Evolutionary conservation across 2,888 invertebrate species (phyloP), one percentile per base, ranked within the genome.

Genomic region (Nephrotoma appendiculata): DNA sequence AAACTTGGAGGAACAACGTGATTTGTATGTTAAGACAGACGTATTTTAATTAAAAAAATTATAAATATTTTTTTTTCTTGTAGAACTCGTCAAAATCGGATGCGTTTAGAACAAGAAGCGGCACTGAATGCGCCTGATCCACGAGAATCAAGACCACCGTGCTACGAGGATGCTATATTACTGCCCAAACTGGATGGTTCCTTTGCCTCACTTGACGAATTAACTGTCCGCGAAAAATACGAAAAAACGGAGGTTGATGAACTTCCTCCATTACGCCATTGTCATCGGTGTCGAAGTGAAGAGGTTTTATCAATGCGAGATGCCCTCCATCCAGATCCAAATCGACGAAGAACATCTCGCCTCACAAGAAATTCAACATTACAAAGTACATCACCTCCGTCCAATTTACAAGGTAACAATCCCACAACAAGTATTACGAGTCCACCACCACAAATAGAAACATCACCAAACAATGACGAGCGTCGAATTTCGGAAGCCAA

Each of bases 151-250:
- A 93, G 94, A 87, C 95, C 96, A 52, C 96, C 96, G 0, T 94
- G 95, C 3, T 96, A 96, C 89, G 95, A 94, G 89, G 96, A 96
- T 91, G 96, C 96, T 45, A 92, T 96, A 87, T 93, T 94, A 31
- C 94, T 96, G 94, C 95, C 96, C 1, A 94, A 95, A 89, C 89
- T 95, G 57, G 94, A 94, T 88, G 90, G 93, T 4, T 94, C 95
- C 0, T 93, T 93, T 89, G 93, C 93, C 88, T 94, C 94, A 0
- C 90, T 92, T 90, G 57, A 90, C 87, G 89, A 91, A 87, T 84
- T 91, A 6, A 92, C 92, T 31, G 90, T 92, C 0, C 92, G 92
- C 3, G 91, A 90, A 45, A 91, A 91, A 1, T 93, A 92, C 88
- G 90, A 91, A 89, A 90, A 89, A 87, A 90, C 0, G 88, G 91